Conservation (phyloP, 2,888 invertebrate species). For the Macroteleia sp. region DNA sequence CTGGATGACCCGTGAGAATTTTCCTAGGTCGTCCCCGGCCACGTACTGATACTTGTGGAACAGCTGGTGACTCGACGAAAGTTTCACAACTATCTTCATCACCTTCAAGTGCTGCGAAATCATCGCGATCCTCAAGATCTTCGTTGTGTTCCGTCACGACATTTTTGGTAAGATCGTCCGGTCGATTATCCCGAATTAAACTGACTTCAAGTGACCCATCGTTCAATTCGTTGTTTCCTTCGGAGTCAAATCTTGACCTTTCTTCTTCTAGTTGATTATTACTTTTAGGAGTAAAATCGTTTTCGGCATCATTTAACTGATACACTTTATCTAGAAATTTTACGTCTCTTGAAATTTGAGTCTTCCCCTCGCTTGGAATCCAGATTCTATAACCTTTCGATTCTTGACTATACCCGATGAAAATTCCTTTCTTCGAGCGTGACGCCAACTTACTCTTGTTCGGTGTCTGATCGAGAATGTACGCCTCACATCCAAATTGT, state of each 20-base stretch:
- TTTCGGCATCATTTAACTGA: background rate
- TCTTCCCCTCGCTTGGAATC: constrained; percentile 46
- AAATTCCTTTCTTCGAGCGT: constrained; percentile 47
- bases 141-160: background rate
- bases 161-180: background rate
- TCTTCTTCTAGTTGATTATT: background rate
- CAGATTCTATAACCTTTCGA: constrained; percentile 61
- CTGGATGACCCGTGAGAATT: constrained; percentile 3
- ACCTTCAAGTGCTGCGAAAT: background rate
- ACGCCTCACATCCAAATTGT: constrained; percentile 66
- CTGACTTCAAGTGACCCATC: background rate
- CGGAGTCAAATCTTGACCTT: background rate
- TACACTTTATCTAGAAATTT: constrained; percentile 30
- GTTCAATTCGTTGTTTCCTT: background rate
- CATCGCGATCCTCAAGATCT: background rate
- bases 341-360: constrained; percentile 53
- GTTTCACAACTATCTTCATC: background rate
- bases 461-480: constrained; percentile 22
- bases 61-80: background rate
- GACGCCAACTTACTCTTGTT: constrained; percentile 42
- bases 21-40: constrained; percentile 23
- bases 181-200: background rate
- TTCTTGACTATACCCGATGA: constrained; percentile 52
- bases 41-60: constrained; percentile 3
- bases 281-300: background rate